Evolutionary conservation across 2,797 vertebrate species (phyloP), one percentile per base, ranked within the genome.

Genomic region (Acrocephalus scirpaceus): DNA sequence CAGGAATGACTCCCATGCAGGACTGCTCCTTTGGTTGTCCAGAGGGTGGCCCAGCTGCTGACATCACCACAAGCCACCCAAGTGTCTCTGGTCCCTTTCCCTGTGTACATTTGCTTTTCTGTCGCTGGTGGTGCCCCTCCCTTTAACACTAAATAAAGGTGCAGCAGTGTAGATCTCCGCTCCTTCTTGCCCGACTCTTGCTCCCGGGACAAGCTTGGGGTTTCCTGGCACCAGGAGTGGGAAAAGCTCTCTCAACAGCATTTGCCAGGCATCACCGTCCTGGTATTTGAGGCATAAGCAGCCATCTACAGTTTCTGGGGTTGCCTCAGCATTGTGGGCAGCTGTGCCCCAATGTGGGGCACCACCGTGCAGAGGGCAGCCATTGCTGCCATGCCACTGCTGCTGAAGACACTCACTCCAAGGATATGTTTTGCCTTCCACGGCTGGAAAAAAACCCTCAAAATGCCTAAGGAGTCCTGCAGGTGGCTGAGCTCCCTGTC

Each of bases 131-230:
- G 62, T 86, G 69, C 72, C 73, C 65, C 23, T 77, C 60, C 48
- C 29, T n/a, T 72, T 30, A 81, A 94, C 54, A 73, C 75, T 91
- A 62, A 96, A 96, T 96, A 96, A 96, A 96, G 0, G 67, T 50
- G 56, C 90, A 88, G 13, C 69, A 32, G 88, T n/a, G 0, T 29
- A 42, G 7, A 18, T n/a, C 30, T 34, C 34, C 0, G 0, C 8
- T 34, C 0, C 1, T 65, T 60, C 45, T 56, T 5, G 1, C 38
- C 29, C 50, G 23, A 51, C 44, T 87, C 27, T n/a, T 48, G 26
- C 40, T 66, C 1, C 0, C 0, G 1, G 62, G 30, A 50, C 34
- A 34, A 50, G 5, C 3, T 6, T 0, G 1, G 9, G 5, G 10
- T 40, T 13, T 61, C 15, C 19, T 27, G n/a, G n/a, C 3, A 3